These are phyloP conservation scores for Cactoblastis cactorum DNA, from an alignment of 2,888 invertebrate genomes.

Conservation along the genomic window DNA sequence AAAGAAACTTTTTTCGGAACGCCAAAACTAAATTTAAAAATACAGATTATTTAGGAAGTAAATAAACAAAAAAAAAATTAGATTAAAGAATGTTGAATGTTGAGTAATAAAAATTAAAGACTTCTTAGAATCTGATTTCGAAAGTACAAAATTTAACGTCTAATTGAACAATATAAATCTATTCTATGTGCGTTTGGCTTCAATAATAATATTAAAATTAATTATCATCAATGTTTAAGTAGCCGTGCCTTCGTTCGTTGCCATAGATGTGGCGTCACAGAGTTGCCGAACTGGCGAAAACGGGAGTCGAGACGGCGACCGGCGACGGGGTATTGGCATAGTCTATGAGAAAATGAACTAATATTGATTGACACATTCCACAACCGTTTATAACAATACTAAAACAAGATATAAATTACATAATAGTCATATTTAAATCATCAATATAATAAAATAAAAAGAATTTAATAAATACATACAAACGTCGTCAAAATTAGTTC, in stretches of 20 bases:
- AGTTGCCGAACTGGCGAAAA: conserved; percentile 28
- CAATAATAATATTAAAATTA: conserved; percentile 47
- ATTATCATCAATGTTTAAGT: conserved; percentile 66
- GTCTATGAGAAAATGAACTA: neutral
- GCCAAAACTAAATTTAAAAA: conserved; percentile 75
- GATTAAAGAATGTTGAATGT: conserved; percentile 64
- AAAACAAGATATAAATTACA: neutral
- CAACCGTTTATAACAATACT: too few relatives aligned
- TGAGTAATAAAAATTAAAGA: conserved; percentile 68
- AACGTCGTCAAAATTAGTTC: neutral
- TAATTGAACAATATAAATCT: conserved; percentile 62
- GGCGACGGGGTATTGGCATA: neutral
- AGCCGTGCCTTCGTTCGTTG: conserved; percentile 77
- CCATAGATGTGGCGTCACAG: conserved; percentile 36
- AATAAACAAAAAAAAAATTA: conserved; percentile 57
- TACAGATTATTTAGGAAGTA: conserved; percentile 75
- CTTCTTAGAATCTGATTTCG: conserved; percentile 78
- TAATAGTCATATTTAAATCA: neutral
- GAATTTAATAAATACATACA: neutral
- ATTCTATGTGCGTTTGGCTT: conserved; percentile 76
- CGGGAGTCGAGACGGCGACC: conserved; percentile 25
- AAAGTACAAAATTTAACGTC: conserved; percentile 77
- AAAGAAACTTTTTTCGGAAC: conserved; percentile 77
- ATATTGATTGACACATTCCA: too few relatives aligned
- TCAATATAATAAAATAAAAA: neutral